Evolutionary conservation across 2,888 invertebrate genomes (phyloP).

Genomic region (Hipparchia sbordonii): DNA sequence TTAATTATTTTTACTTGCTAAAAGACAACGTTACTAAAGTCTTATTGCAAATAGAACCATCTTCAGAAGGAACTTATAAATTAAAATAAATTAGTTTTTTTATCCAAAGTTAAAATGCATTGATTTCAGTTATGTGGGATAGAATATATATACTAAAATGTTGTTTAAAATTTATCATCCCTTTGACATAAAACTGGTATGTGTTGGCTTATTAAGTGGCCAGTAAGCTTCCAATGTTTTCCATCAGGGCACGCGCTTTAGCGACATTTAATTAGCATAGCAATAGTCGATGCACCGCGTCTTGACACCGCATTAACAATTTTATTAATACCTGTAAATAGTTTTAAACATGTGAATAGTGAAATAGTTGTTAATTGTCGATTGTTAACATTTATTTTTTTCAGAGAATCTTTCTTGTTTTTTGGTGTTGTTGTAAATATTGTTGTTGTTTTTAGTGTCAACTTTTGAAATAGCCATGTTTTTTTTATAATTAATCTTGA

Average conservation of each 20-base stretch:
- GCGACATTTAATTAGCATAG: conserved; percentile 36
- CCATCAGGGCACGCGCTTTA: conserved; percentile 45
- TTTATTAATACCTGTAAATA: conserved; percentile 30
- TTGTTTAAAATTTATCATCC: not conserved
- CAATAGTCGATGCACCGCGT: conserved; percentile 30
- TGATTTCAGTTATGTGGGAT: not conserved
- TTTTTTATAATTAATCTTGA: too few relatives aligned
- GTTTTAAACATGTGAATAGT: conserved; percentile 13
- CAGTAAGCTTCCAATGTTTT: conserved; percentile 37
- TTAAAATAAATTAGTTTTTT: too few relatives aligned
- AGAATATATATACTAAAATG: not conserved
- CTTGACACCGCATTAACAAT: conserved; percentile 34
- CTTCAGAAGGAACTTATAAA: too few relatives aligned
- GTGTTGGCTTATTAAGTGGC: conserved; percentile 23
- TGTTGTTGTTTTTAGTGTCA: not conserved
- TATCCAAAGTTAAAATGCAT: too few relatives aligned
- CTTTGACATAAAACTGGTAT: conserved; percentile 12
- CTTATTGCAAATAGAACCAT: too few relatives aligned
- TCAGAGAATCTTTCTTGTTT: conserved; percentile 7
- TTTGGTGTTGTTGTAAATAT: not conserved
- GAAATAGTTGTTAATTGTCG: not conserved
- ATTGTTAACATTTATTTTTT: conserved; percentile 11
- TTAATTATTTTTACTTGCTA: too few relatives aligned
- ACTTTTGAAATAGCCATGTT: not conserved
- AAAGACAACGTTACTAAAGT: too few relatives aligned